Percentiles rank a stretch among this genome's conserved stretches.
Evolutionary conservation across 1,140 invertebrate species (phyloP).

Genomic region (Asobara japonica): DNA sequence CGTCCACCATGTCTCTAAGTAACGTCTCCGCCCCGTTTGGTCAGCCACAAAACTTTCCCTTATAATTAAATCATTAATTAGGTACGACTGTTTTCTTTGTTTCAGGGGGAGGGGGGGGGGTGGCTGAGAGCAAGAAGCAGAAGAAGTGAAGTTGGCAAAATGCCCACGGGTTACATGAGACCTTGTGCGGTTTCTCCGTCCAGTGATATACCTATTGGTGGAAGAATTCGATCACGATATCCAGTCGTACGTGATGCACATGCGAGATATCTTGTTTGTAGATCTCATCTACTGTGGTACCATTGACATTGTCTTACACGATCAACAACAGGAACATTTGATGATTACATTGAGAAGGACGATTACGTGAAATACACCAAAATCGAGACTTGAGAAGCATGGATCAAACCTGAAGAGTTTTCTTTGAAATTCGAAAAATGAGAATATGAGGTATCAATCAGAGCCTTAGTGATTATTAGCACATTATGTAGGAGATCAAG

Average conservation of each 20-base stretch:
- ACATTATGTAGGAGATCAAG: too few relatives aligned
- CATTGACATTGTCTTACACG: constrained; percentile 1
- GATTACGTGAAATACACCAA: background rate
- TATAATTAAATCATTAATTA: constrained; percentile 61
- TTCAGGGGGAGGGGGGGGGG: background rate
- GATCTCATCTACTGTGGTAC: background rate
- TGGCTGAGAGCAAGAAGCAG: background rate
- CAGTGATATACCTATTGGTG: constrained; percentile 17
- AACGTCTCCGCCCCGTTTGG: constrained; percentile 4
- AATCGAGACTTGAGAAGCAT: too few relatives aligned
- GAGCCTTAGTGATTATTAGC: too few relatives aligned
- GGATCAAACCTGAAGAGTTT: too few relatives aligned
- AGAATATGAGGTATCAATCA: too few relatives aligned
- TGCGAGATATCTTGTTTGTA: background rate
- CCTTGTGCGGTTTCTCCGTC: constrained; percentile 10
- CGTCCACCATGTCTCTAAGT: background rate
- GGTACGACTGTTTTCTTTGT: constrained; percentile 43
- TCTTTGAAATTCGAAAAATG: too few relatives aligned
- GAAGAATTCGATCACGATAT: constrained; percentile 27
- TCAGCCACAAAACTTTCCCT: constrained; percentile 52
- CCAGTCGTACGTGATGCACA: constrained; percentile 23
- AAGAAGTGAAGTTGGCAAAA: constrained; percentile 4
- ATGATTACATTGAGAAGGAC: background rate
- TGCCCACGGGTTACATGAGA: constrained; percentile 12
- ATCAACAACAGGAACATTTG: constrained; percentile 5